Conservation (phyloP, 2,797 vertebrate species). For the Myoxocephalus aenaeus region DNA sequence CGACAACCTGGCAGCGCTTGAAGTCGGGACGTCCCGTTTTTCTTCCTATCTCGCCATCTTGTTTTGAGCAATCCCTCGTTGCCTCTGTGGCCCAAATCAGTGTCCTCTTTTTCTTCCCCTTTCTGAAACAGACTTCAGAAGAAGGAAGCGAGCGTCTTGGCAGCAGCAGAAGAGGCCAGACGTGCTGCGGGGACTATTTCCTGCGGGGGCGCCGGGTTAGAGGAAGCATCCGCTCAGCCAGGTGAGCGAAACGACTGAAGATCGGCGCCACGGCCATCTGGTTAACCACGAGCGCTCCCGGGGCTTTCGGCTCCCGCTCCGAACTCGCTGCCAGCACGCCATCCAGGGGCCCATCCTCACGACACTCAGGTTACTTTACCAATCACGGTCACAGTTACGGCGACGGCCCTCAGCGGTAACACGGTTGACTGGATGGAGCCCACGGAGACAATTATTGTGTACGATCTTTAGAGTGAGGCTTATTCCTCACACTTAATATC, state of each 20-base stretch:
- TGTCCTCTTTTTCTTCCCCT: conserved; percentile 41
- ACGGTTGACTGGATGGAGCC: conserved; percentile 19
- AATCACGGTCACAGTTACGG: conserved; percentile 45
- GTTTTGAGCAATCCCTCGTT: conserved; percentile 51
- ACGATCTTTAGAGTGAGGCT: conserved; percentile 9
- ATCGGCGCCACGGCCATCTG: conserved; percentile 67
- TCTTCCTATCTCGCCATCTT: conserved; percentile 47
- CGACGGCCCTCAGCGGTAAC: conserved; percentile 23
- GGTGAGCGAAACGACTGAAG: conserved; percentile 68
- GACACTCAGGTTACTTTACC: conserved; percentile 53
- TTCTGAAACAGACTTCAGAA: conserved; percentile 62
- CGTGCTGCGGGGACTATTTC: conserved; percentile 62
- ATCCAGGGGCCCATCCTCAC: no score
- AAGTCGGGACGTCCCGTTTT: conserved; percentile 47
- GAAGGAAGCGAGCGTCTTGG: conserved; percentile 56
- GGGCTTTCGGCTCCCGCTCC: conserved; percentile 43
- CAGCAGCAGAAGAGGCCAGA: conserved; percentile 61
- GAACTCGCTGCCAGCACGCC: conserved; percentile 57
- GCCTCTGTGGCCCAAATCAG: conserved; percentile 59
- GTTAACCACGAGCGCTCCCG: conserved; percentile 40
- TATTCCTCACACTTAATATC: conserved; percentile 26
- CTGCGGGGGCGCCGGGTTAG: conserved; percentile 56
- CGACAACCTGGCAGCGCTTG: conserved; percentile 51
- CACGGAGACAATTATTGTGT: conserved; percentile 31
- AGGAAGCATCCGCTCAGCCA: conserved; percentile 69